Evolutionary conservation across 2,888 invertebrate species (phyloP).

Genomic region (Tipula lateralis): DNA sequence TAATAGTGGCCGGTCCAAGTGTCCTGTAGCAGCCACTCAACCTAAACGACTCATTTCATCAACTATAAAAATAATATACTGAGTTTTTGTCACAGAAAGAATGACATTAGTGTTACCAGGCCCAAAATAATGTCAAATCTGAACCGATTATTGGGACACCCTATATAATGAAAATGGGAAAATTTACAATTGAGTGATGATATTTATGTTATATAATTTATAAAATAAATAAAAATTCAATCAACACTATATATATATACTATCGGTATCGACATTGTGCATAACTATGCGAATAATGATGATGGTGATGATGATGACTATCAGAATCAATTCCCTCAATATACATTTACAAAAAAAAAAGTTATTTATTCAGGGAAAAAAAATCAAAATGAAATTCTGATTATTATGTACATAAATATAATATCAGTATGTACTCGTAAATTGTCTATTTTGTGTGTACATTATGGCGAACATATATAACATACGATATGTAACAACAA

Average conservation of each 20-base stretch:
- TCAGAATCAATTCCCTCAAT: not conserved
- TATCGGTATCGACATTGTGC: not conserved
- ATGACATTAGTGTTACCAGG: no score
- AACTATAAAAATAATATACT: no score
- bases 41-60: no score
- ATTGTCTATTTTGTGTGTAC: not conserved
- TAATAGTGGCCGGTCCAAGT: no score
- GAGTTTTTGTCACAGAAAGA: no score
- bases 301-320: not conserved
- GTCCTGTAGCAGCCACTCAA: no score
- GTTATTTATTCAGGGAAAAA: not conserved
- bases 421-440: not conserved
- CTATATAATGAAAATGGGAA: not conserved
- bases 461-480: not conserved
- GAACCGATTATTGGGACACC: no score
- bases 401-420: not conserved
- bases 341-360: no score
- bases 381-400: not conserved
- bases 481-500: not conserved
- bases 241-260: not conserved
- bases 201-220: not conserved
- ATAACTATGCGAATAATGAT: not conserved
- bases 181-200: slow-evolving; percentile 6
- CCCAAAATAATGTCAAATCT: no score
- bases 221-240: not conserved